Conservation (phyloP, 2,888 invertebrate species). For the Tipula vernalis region DNA sequence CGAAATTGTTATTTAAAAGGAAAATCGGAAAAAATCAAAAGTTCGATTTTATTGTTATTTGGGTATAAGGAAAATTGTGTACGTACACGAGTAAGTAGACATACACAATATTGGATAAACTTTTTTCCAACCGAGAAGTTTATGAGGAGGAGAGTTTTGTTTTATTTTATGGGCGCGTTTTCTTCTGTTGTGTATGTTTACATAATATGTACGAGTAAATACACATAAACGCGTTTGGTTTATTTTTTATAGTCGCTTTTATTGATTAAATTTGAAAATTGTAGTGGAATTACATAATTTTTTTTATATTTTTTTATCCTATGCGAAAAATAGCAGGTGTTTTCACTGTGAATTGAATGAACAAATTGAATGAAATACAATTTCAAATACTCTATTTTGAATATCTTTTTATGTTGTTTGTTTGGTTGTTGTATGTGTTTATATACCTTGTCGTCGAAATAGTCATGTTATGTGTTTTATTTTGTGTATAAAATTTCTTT, state of each 20-base stretch:
- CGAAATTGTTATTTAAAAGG: background rate
- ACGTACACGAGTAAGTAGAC: background rate
- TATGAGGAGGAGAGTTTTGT: background rate
- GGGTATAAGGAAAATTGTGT: background rate
- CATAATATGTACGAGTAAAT: background rate
- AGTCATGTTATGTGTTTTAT: background rate
- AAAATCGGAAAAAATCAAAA: background rate
- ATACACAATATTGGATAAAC: background rate
- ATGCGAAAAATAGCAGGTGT: background rate
- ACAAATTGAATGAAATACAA: slow-evolving; percentile 4
- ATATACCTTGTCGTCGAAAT: background rate
- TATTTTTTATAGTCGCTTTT: background rate
- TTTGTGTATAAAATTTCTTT: background rate
- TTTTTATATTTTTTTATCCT: background rate
- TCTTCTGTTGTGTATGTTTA: background rate
- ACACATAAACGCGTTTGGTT: background rate
- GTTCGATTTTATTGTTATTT: background rate
- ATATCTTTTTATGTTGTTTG: background rate
- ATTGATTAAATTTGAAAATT: background rate
- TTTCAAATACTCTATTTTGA: background rate
- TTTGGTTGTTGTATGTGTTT: background rate
- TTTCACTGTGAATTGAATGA: background rate
- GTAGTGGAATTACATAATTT: background rate
- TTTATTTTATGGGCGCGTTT: background rate
- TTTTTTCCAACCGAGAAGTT: background rate